Evolutionary conservation across 2,888 invertebrate genomes (phyloP), one percentile per base, ranked within the genome.

Genomic region (Cenopis cana): DNA sequence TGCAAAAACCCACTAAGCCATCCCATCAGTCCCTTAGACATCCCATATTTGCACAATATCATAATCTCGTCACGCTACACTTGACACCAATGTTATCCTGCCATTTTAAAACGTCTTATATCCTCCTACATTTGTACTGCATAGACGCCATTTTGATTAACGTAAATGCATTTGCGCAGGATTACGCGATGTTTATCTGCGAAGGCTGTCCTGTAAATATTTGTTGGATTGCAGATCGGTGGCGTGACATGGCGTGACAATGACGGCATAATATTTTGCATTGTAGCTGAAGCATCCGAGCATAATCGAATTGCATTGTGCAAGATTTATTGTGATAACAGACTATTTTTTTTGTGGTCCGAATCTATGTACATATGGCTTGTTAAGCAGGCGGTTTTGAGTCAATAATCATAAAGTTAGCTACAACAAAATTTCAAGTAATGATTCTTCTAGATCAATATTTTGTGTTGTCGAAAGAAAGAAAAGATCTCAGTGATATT

Each of bases 51-150:
- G 89, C 89, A 90, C 91, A 92, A 92, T 82, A 79, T 85, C 77
- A 78, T 93, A 91, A 93, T 90, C 92, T 85, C 73, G 84, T 88
- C 90, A 93, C 90, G 93, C 76, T 89, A 90, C 93, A 93, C 93
- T 93, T 93, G 91, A 91, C 89, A 85, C 88, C 88, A 91, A 91
- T 90, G 18, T 54, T 38, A 14, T 10, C 20, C 14, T 50, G 8
- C 14, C 17, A 17, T 54, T 54, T 20, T 3, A 1, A 54, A 54
- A 54, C 20, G 38, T 52, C 64, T 14, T 38, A 54, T 5, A 5
- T 64, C 5, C 36, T 33, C 14, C 24, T 9, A 1, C 38, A n/a
- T 24, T 10, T 52, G 20, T 38, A 64, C 18, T 20, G 38, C 20
- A 64, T 10, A 24, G 29, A 38, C 20, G 33, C 8, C 52, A 17